A percentile compares a stretch with the other conserved stretches of the same genome.
phyloP scores from a whole-genome alignment of 2,888 invertebrate species.

The Phrixothrix hirtus region DNA sequence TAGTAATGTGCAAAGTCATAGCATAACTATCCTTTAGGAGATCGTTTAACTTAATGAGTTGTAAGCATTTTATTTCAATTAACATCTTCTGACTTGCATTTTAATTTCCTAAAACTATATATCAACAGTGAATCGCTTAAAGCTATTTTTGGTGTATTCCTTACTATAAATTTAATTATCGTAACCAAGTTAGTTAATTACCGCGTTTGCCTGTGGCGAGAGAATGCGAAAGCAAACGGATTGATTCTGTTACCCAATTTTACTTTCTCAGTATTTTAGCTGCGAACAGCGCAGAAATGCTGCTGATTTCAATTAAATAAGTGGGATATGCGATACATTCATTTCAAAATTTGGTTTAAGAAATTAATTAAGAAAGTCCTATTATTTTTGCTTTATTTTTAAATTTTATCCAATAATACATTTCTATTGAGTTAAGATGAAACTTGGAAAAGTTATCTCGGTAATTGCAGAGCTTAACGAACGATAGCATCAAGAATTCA shows the following conservation, averaged over 20 bases:
- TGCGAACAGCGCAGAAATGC: conserved; percentile 23
- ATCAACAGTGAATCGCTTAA: conserved; percentile 42
- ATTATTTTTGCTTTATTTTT: conserved; percentile 7
- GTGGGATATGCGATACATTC: conserved; percentile 16
- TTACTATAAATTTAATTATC: conserved; percentile 53
- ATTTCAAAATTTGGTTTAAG: conserved; percentile 18
- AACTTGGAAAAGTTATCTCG: too few species aligned
- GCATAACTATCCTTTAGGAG: background rate
- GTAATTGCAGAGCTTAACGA: too few species aligned
- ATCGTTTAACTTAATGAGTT: conserved; percentile 17
- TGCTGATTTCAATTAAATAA: conserved; percentile 31
- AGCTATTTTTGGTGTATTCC: conserved; percentile 51
- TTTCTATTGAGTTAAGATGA: too few species aligned
- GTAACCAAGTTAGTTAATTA: conserved; percentile 52
- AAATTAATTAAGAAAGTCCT: conserved; percentile 21
- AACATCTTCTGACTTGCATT: conserved; percentile 35
- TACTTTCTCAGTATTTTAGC: conserved; percentile 21
- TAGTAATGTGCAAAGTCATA: too few species aligned
- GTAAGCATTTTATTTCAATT: conserved; percentile 25
- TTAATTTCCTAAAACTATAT: conserved; percentile 45
- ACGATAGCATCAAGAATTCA: too few species aligned
- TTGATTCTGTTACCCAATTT: conserved; percentile 35
- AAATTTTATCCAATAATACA: background rate
- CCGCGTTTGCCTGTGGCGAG: conserved; percentile 39
- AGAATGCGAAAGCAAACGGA: conserved; percentile 37